Conservation (phyloP, 2,888 invertebrate species). For the Hypselothyrea guttata region DNA sequence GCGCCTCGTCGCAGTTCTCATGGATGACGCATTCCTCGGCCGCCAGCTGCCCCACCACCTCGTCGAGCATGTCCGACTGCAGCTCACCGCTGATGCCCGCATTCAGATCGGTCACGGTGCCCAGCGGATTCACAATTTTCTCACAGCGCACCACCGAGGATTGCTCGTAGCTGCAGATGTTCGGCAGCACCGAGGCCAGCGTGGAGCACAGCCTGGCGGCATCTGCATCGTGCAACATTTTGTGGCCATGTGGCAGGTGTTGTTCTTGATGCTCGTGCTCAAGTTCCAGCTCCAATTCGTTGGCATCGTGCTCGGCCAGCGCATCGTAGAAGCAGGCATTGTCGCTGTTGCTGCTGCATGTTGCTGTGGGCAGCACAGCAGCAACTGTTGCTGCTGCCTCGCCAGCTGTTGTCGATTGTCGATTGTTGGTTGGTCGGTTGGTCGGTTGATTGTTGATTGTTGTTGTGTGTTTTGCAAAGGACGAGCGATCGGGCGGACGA, state of each 20-base stretch:
- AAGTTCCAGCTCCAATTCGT: slow-evolving; percentile 46
- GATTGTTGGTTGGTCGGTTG: slow-evolving; percentile 6
- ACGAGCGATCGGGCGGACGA: slow-evolving; percentile 28
- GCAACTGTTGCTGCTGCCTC: slow-evolving; percentile 13
- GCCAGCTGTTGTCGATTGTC: slow-evolving; percentile 4
- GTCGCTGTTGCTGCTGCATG: slow-evolving; percentile 42
- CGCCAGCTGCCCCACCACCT: slow-evolving; percentile 78
- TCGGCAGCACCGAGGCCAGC: slow-evolving; percentile 70
- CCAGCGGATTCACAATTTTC: slow-evolving; percentile 89
- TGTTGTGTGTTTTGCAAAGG: slow-evolving; percentile 32
- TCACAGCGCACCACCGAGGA: slow-evolving; percentile 61
- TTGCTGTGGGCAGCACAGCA: too few relatives aligned
- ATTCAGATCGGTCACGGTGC: slow-evolving; percentile 85
- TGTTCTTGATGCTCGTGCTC: slow-evolving; percentile 12
- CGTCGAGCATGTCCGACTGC: slow-evolving; percentile 77
- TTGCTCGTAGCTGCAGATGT: slow-evolving; percentile 72
- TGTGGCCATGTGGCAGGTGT: too few relatives aligned
- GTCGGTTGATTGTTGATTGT: slow-evolving; percentile 7
- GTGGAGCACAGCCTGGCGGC: slow-evolving; percentile 45
- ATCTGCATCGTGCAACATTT: slow-evolving; percentile 7
- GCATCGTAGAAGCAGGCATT: slow-evolving; percentile 77
- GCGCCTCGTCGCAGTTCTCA: slow-evolving; percentile 87
- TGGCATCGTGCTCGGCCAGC: slow-evolving; percentile 69
- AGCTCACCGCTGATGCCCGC: slow-evolving; percentile 74
- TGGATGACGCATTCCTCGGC: slow-evolving; percentile 82